Evolutionary conservation across 2,888 invertebrate species (phyloP).

Genomic region (Chymomyza amoena): DNA sequence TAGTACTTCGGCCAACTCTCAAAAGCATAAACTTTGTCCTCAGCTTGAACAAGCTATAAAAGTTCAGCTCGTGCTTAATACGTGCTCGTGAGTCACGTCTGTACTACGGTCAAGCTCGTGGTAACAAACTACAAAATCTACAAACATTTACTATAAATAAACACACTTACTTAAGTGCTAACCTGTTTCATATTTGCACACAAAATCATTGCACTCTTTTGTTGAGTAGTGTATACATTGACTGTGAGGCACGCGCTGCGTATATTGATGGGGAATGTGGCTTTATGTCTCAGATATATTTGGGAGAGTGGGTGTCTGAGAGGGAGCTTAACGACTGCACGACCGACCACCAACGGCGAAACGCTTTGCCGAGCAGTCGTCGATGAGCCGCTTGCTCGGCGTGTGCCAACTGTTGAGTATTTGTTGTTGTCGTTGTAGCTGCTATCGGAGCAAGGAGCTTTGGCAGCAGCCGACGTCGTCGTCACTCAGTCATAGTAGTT

Average conservation of each 20-base stretch:
- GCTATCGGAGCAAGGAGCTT: slow-evolving; percentile 20
- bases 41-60: too few species aligned
- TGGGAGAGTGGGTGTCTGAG: background rate
- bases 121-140: too few species aligned
- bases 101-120: too few species aligned
- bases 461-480: background rate
- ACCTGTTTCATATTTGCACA: background rate
- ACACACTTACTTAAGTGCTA: too few species aligned
- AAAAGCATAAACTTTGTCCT: too few species aligned
- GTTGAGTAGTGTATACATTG: background rate
- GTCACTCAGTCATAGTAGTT: slow-evolving; percentile 17
- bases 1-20: too few species aligned
- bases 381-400: slow-evolving; percentile 18
- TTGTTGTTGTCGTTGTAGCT: background rate
- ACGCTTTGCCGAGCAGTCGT: background rate
- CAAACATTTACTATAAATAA: too few species aligned
- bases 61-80: too few species aligned
- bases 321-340: background rate
- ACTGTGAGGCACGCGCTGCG: slow-evolving; percentile 37
- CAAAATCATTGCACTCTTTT: background rate
- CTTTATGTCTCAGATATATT: background rate
- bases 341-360: background rate
- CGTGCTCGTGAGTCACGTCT: too few species aligned
- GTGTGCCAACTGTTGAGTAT: slow-evolving; percentile 34
- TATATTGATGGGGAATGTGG: slow-evolving; percentile 35